Evolutionary conservation across 2,888 invertebrate species (phyloP), one percentile per base, ranked within the genome.

Genomic region (Erpobdella octoculata): DNA sequence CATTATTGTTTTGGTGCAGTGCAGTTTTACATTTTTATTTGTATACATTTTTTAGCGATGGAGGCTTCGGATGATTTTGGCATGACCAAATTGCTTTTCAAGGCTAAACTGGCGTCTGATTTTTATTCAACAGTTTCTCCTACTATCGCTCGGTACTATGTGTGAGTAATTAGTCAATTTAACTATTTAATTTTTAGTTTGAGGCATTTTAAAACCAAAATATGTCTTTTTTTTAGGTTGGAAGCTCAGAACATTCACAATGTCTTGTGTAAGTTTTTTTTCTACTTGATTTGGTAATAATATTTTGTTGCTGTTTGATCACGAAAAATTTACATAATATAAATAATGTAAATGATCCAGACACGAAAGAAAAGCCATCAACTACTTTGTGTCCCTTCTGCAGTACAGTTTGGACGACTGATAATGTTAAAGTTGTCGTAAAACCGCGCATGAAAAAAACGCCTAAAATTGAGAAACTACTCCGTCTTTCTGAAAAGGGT

Each of bases 311-410:
- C n/a, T n/a, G n/a, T n/a, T n/a, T n/a, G n/a, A n/a, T n/a, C n/a
- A n/a, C n/a, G n/a, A n/a, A n/a, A n/a, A n/a, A n/a, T n/a, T n/a
- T n/a, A n/a, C n/a, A n/a, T n/a, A n/a, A n/a, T n/a, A n/a, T n/a
- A n/a, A n/a, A n/a, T n/a, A n/a, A n/a, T n/a, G n/a, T n/a, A n/a
- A n/a, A n/a, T n/a, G n/a, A n/a, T n/a, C n/a, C n/a, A n/a, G n/a
- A n/a, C n/a, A n/a, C 28, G 31, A 69, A 69, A 58, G 69, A 69
- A 33, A 69, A 69, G 25, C 15, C n/a, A n/a, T 35, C 69, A 58
- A n/a, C 36, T 12, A 31, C n/a, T n/a, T 18, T 37, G 35, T 69
- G 69, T 46, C 25, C 31, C 3, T n/a, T 58, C 25, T 69, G 69
- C n/a, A 18, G 18, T 21, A 31, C 69, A 31, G 53, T 69, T 33